Base-by-base conservation (phyloP, 2,113 vertebrate species). In the Picathartes gymnocephalus region DNA sequence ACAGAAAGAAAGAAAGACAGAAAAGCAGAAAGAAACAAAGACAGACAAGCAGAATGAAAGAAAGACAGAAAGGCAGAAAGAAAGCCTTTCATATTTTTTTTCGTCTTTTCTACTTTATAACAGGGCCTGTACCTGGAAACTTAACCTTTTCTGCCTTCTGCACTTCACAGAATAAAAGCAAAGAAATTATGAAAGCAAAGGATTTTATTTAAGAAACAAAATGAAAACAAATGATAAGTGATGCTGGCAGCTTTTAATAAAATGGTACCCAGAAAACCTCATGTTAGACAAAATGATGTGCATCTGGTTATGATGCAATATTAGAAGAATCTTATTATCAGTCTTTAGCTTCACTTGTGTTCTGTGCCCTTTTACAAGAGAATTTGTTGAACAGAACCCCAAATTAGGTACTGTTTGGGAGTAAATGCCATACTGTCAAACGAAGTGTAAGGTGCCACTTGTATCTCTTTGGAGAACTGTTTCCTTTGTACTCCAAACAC, bases 221-320 rank as follows among this genome's bases (percentile, higher is more conserved):
- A 68, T 28, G 1, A 47, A 93, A 69, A 42, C 4, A 80, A 86
- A 68, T 53, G 0, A 2, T 60, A 11, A 64, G 18, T 31, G 6
- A 20, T 9, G 23, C 1, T 6, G 14, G 7, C 11, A 72, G 2
- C 11, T 61, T 69, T 35, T 35, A 69, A 61, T 76, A 69, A 61
- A 90, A 44, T 5, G 3, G 0, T 37, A 21, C n/a, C 56, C 58
- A 77, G 47, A 85, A 76, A 76, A 56, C 9, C 15, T 72, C 15
- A 30, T 14, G 7, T 74, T 15, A 58, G 31, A 69, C 1, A 4
- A 60, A 92, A 45, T 0, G 0, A 37, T 45, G 2, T 57, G 5
- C 12, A 19, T 37, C 10, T 76, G 11, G 4, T 60, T 60, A 39
- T 61, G 44, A 31, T 40, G 42, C 14, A 87, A 22, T 6, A 4